These are phyloP conservation scores for Bucorvus abyssinicus DNA, from an alignment of 2,797 vertebrate genomes.

Conservation along the genomic window DNA sequence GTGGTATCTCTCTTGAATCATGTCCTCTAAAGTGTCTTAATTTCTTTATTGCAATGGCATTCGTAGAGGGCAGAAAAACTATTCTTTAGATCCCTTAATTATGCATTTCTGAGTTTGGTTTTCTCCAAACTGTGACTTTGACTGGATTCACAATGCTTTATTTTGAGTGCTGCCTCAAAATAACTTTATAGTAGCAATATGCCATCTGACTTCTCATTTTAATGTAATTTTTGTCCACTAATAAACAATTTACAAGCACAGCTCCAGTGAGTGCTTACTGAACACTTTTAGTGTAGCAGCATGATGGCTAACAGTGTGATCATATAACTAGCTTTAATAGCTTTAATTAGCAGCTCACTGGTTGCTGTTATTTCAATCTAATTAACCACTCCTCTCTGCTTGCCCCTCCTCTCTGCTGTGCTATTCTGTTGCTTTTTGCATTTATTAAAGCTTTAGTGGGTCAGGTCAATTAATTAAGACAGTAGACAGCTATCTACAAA, in stretches of 20 bases:
- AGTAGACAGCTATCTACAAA: not conserved
- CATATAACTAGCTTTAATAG: not conserved
- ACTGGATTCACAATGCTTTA: not conserved
- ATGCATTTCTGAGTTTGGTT: not conserved
- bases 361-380: not conserved
- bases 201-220: not conserved
- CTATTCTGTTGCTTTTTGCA: not conserved
- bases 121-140: not conserved
- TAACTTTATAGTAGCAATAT: not conserved
- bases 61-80: not conserved
- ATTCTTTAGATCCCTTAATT: not conserved
- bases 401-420: not conserved
- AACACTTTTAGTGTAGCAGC: not conserved
- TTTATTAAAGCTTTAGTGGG: not conserved
- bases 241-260: not conserved
- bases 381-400: not conserved
- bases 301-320: not conserved
- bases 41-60: not conserved
- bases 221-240: not conserved
- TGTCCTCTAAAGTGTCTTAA: not conserved
- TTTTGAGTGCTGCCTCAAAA: not conserved
- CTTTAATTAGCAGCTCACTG: not conserved
- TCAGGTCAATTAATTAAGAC: not conserved
- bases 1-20: not conserved
- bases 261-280: not conserved